A percentile compares a stretch with the other conserved stretches of the same genome.
phyloP scores from a whole-genome alignment of 2,888 invertebrate genomes.

The Lithodes maja region DNA sequence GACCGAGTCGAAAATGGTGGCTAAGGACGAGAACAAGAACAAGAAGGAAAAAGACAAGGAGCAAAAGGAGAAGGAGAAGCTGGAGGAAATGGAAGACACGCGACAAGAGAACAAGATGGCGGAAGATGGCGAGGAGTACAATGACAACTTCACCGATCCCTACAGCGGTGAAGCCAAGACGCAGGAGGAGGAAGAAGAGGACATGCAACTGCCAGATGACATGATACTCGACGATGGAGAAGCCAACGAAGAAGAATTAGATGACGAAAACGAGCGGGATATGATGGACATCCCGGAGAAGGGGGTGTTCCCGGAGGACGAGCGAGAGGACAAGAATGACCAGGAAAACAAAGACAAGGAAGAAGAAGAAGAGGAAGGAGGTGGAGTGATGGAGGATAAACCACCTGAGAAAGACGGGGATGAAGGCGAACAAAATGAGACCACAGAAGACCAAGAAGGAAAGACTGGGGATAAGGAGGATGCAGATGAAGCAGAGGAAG shows the following conservation, averaged over 20 bases:
- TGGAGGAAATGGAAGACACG: slow-evolving; percentile 74
- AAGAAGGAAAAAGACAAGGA: slow-evolving; percentile 75
- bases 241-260: slow-evolving; percentile 76
- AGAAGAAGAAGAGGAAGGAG: slow-evolving; percentile 41
- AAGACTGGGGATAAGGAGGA: slow-evolving; percentile 72
- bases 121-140: slow-evolving; percentile 80
- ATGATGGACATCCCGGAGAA: slow-evolving; percentile 67
- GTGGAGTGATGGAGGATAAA: slow-evolving; percentile 10
- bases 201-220: slow-evolving; percentile 80
- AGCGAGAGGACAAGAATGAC: slow-evolving; percentile 52
- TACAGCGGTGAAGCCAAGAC: slow-evolving; percentile 78
- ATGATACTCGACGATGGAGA: slow-evolving; percentile 80
- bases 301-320: slow-evolving; percentile 66
- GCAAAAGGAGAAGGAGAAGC: slow-evolving; percentile 77
- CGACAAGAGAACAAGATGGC: slow-evolving; percentile 85
- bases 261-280: slow-evolving; percentile 76
- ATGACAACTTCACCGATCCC: slow-evolving; percentile 79
- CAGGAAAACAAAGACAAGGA: slow-evolving; percentile 52
- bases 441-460: slow-evolving; percentile 73
- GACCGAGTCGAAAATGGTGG: slow-evolving; percentile 81
- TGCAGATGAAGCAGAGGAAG: slow-evolving; percentile 72
- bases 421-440: slow-evolving; percentile 69
- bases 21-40: slow-evolving; percentile 80
- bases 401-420: neutral
- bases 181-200: slow-evolving; percentile 77